Conservation (phyloP, 2,888 invertebrate genomes). For the Cantharis nigra region DNA sequence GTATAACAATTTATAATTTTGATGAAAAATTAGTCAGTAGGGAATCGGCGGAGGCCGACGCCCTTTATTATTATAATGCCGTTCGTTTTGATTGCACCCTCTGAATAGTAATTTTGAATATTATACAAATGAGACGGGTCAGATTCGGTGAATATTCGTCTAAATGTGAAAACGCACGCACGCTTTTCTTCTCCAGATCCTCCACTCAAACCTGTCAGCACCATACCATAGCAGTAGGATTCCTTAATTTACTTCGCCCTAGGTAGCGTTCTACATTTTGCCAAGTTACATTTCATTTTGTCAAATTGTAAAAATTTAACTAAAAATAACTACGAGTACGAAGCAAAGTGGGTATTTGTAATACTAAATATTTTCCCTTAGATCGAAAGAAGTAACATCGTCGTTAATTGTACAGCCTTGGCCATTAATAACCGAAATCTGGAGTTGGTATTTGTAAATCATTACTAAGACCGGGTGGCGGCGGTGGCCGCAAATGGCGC, state of each 20-base stretch:
- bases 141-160: conserved; percentile 21
- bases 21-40: conserved; percentile 48
- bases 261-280: background rate
- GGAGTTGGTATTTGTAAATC: conserved; percentile 36
- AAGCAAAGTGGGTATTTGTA: too few species aligned
- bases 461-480: conserved; percentile 28
- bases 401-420: conserved; percentile 9
- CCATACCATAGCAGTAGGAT: conserved; percentile 15
- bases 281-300: background rate
- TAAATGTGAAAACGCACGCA: conserved; percentile 23
- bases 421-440: conserved; percentile 35
- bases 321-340: background rate
- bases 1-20: conserved; percentile 50
- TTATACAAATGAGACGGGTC: conserved; percentile 29
- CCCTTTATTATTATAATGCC: conserved; percentile 31
- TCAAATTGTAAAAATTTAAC: background rate
- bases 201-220: conserved; percentile 15
- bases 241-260: conserved; percentile 8
- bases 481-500: conserved; percentile 29
- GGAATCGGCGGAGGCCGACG: conserved; percentile 34
- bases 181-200: conserved; percentile 8
- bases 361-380: background rate
- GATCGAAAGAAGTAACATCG: background rate
- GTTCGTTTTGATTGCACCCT: conserved; percentile 31
- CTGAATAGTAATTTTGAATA: conserved; percentile 28